These are phyloP conservation scores for Anolis apletophallus DNA, from an alignment of 2,797 vertebrate species.

Conservation along the genomic window DNA sequence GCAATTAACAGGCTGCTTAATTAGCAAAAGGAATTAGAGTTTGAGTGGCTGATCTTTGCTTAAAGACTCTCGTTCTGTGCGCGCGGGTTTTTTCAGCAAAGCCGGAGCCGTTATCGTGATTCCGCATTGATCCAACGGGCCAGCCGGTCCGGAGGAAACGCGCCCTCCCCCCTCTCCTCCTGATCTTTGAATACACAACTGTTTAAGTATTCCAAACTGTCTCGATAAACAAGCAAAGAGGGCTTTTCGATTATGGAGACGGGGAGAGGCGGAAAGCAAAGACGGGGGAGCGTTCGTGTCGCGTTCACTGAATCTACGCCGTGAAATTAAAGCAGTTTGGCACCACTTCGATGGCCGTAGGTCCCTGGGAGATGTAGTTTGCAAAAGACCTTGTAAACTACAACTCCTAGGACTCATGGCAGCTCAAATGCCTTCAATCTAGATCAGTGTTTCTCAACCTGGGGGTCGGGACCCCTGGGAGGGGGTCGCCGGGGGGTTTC, in stretches of 20 bases:
- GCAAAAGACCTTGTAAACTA: no score
- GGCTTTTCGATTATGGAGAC: slow-evolving; percentile 41
- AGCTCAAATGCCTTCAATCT: no score
- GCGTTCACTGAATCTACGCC: no score
- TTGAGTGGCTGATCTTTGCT: slow-evolving; percentile 86
- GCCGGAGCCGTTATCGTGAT: slow-evolving; percentile 83
- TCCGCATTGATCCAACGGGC: slow-evolving; percentile 83
- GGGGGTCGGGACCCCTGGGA: no score
- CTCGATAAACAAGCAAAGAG: slow-evolving; percentile 69
- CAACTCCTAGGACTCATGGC: no score
- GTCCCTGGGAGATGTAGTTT: no score
- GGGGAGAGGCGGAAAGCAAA: neutral
- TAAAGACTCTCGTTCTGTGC: slow-evolving; percentile 75
- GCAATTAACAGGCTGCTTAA: slow-evolving; percentile 93
- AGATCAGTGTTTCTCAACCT: no score
- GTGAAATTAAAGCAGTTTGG: no score
- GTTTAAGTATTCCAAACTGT: slow-evolving; percentile 81
- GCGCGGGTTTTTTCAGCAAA: slow-evolving; percentile 65
- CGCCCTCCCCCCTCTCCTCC: slow-evolving; percentile 67
- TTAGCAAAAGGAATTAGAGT: slow-evolving; percentile 89
- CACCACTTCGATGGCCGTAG: no score
- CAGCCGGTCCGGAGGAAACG: slow-evolving; percentile 79
- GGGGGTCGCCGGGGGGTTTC: no score
- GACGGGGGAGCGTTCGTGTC: no score
- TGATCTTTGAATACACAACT: slow-evolving; percentile 78